Base-by-base conservation (phyloP, 2,888 invertebrate genomes). In the Mongoloraphidia duomilia region DNA sequence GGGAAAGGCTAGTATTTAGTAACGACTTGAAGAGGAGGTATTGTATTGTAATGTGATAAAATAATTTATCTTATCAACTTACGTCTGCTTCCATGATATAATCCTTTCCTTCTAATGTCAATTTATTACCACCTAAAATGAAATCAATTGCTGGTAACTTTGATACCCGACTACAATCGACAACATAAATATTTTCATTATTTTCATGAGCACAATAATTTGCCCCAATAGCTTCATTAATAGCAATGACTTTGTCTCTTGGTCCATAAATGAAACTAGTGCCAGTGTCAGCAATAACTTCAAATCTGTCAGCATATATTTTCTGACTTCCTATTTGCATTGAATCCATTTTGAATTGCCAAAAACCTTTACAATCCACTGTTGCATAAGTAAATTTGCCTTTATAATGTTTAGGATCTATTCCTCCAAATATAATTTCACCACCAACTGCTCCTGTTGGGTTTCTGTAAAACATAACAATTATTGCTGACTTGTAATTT, bases 181-280 rank as follows among this genome's bases (percentile, higher is more conserved):
- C 70, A 55, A 76, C 64, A 53, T 82, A n/a, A n/a, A n/a, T n/a
- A n/a, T n/a, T n/a, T n/a, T n/a, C n/a, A n/a, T n/a, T n/a, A n/a
- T n/a, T n/a, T n/a, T n/a, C n/a, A n/a, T n/a, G n/a, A n/a, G n/a
- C n/a, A n/a, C n/a, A n/a, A n/a, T n/a, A n/a, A 88, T 74, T 94
- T 88, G 45, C 96, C 97, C 91, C 90, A 55, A 91, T 80, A 46
- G 78, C 77, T 62, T 80, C 70, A 70, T 97, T 96, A 49, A 98
- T 81, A n/a, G 74, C 74, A 44, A 73, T 72, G 50, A 94, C 74
- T 66, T 95, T 93, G 1, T 66, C 67, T 14, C 75, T 62, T 14
- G 98, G 97, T 12, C 96, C 96, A 55, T 89, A 94, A 62, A 98
- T 83, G 48, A 98, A 79, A 49, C 94, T 95, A 54, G 98, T 98